Base-by-base conservation (phyloP, 2,113 vertebrate species). In the Acanthochromis polyacanthus region DNA sequence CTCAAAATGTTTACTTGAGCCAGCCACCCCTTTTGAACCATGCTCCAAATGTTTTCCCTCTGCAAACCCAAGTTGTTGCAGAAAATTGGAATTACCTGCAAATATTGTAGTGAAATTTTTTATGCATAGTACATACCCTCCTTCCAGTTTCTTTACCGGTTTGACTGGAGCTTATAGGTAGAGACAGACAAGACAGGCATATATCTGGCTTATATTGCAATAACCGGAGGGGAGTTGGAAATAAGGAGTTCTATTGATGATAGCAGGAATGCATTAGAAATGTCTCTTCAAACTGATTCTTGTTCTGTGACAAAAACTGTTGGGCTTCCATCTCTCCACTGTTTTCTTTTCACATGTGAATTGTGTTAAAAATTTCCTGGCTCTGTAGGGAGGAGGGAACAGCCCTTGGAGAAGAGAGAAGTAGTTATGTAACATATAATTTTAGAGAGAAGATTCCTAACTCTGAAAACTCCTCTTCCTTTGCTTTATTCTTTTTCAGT, bases 401-500 rank as follows among this genome's bases (percentile, higher is more conserved):
- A 45, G 30, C 19, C 8, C 38, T 69, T 15, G 30, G 51, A 59
- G 20, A 51, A 38, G 43, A 32, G 48, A 52, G 9, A 45, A 28
- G 52, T 46, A 38, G 25, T 84, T 67, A 77, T 61, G 12, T 83
- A 68, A 81, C 14, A 8, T 56, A 40, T 81, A 10, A 48, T 20
- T 85, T 85, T 75, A 72, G 77, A 74, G 25, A 12, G 25, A 59
- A 15, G 43, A 46, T 32, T 75, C 30, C 59, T 36, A 19, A 71
- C 28, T 23, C 36, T 57, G 16, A 62, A 69, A 57, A 36, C 22
- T 19, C 10, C 11, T 10, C 19, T 28, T 55, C n/a, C 17, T 61
- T 14, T 17, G 22, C 56, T 48, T 20, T 1, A 28, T 36, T 52
- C 17, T 19, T 36, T 1, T 62, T 60, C 16, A 30, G 59, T 20